These are phyloP conservation scores for Druon quercuslanigerum DNA, from an alignment of 1,140 invertebrate species.

Conservation along the genomic window DNA sequence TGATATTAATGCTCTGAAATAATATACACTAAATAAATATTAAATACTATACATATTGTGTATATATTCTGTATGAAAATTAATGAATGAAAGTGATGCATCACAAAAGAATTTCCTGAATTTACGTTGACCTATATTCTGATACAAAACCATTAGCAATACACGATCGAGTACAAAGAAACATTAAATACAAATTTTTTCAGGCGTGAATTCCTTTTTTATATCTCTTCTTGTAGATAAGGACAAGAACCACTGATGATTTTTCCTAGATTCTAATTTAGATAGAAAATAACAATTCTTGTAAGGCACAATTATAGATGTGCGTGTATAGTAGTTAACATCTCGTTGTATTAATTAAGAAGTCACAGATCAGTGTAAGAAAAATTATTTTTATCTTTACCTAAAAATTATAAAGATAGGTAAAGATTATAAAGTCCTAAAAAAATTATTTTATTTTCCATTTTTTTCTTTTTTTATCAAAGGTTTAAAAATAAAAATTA, in stretches of 20 bases:
- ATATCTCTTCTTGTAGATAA: background rate
- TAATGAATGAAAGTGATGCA: background rate
- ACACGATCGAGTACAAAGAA: background rate
- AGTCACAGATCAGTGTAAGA: background rate
- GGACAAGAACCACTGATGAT: constrained; percentile 6
- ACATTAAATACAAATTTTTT: constrained; percentile 11
- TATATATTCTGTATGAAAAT: background rate
- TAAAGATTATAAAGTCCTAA: no score
- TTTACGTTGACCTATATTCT: background rate
- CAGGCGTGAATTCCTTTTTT: background rate
- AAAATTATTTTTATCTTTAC: constrained; percentile 10
- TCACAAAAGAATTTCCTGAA: constrained; percentile 3
- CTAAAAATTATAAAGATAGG: no score
- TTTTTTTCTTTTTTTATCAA: no score
- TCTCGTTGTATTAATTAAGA: background rate
- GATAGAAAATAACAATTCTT: constrained; percentile 12
- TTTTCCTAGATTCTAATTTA: constrained; percentile 22
- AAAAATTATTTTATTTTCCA: no score
- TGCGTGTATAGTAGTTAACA: constrained; percentile 3
- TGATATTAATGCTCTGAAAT: no score
- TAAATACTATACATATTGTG: no score
- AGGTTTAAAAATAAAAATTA: no score
- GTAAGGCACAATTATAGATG: constrained; percentile 18
- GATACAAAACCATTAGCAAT: background rate
- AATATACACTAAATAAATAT: no score